A percentile compares a stretch with the other conserved stretches of the same genome.
Evolutionary conservation across 2,113 vertebrate species (phyloP).

Genomic region (Psophia crepitans): DNA sequence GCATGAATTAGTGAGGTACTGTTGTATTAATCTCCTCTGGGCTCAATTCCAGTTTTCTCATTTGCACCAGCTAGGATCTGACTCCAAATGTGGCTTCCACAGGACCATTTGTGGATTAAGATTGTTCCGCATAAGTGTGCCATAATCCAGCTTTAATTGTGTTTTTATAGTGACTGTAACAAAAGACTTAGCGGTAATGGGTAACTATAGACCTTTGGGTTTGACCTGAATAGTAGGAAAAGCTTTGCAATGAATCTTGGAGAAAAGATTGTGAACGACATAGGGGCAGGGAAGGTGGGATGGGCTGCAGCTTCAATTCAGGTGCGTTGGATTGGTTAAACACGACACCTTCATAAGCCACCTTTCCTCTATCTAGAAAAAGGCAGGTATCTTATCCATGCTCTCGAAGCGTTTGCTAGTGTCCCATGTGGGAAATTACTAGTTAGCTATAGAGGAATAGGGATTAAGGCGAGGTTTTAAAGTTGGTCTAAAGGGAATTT

Average conservation of each 20-base stretch:
- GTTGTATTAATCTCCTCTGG: slow-evolving; percentile 42
- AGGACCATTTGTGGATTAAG: slow-evolving; percentile 43
- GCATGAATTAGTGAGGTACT: neutral
- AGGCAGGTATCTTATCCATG: neutral
- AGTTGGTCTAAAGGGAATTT: neutral
- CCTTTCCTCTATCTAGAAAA: neutral
- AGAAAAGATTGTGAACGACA: neutral
- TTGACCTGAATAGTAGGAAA: neutral
- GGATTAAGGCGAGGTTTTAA: neutral
- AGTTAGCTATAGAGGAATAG: neutral
- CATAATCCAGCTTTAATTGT: slow-evolving; percentile 52
- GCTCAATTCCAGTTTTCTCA: neutral
- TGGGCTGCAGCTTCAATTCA: neutral
- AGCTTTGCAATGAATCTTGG: neutral
- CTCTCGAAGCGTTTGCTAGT: neutral
- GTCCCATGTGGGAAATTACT: neutral
- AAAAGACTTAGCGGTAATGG: slow-evolving; percentile 27
- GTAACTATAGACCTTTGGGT: neutral
- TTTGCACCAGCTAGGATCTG: neutral
- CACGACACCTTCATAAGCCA: neutral
- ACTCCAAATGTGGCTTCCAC: slow-evolving; percentile 29
- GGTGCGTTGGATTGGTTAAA: neutral
- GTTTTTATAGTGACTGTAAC: slow-evolving; percentile 43
- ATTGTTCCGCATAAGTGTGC: neutral
- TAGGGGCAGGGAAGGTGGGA: neutral